Evolutionary conservation across 2,797 vertebrate genomes (phyloP), one percentile per base, ranked within the genome.

Genomic region (Rhinoraja longicauda): DNA sequence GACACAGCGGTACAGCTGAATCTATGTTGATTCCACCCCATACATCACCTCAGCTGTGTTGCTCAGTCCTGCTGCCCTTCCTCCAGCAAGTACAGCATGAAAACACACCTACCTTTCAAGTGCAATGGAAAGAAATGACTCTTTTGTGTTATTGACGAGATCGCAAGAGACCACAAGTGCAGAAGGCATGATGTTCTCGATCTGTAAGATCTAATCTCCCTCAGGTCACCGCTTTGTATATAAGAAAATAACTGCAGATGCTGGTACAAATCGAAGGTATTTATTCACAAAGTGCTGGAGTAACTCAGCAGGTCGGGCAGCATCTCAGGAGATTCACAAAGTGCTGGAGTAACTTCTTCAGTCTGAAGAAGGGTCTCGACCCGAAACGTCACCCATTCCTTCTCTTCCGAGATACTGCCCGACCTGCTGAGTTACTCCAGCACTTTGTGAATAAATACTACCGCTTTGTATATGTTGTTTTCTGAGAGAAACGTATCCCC

Each of bases 91-190:
- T 59, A 62, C 17, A 6, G 32, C 32, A 62, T 90, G 86, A 90
- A 64, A 67, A 67, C 21, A 76, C 6, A 8, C 32, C 36, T 36
- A 39, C 62, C 86, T 9, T 70, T 67, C 9, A 90, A 70, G 70
- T 53, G 39, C 45, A 92, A 92, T 75, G 90, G 70, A 92, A 92
- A 92, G n/a, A 91, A 53, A 91, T n/a, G 73, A 75, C 70, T n/a
- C 10, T 53, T 36, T 92, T 73, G 32, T 7, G 2, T 90, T 75
- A 73, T 29, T 53, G 36, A 92, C 17, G 45, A n/a, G 75, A 45
- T 53, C 32, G 24, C 67, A 79, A 45, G 32, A 79, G 77, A 92
- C 90, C 90, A 75, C 90, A 92, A 92, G 26, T 92, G 70, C 90
- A 29, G 1, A 92, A 92, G 19, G 21, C 26, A 29, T 7, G 8